Conservation (phyloP, 2,888 invertebrate species). For the Phlogophora meticulosa region DNA sequence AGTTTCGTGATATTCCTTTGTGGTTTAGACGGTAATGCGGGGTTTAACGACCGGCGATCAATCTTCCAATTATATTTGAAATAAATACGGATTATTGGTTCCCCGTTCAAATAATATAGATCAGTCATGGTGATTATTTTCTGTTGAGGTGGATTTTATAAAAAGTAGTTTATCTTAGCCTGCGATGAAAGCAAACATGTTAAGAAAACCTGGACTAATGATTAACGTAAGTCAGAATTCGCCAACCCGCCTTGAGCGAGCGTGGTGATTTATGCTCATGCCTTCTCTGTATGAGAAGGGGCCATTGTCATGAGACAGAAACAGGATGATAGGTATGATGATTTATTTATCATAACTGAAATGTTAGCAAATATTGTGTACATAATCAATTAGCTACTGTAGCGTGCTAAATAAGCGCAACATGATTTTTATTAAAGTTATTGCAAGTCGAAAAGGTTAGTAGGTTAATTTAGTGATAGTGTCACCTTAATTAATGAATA, state of each 20-base stretch:
- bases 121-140: constrained; percentile 9
- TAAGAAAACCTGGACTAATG: too few species aligned
- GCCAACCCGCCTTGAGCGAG: too few species aligned
- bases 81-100: constrained; percentile 42
- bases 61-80: constrained; percentile 52
- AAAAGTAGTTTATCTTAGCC: background rate
- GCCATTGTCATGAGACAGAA: too few species aligned
- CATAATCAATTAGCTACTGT: constrained; percentile 24
- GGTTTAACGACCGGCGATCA: constrained; percentile 50
- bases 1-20: constrained; percentile 58
- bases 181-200: too few species aligned
- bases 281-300: too few species aligned
- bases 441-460: constrained; percentile 46
- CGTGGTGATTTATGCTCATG: too few species aligned
- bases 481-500: constrained; percentile 40
- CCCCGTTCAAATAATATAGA: constrained; percentile 28
- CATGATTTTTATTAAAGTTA: constrained; percentile 32
- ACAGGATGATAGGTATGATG: too few species aligned
- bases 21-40: constrained; percentile 54
- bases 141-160: background rate
- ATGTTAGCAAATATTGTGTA: constrained; percentile 28
- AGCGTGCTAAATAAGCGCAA: constrained; percentile 19
- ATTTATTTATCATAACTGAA: background rate
- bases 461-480: constrained; percentile 42
- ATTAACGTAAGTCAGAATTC: too few species aligned